A percentile compares a stretch with the other conserved stretches of the same genome.
phyloP scores from a whole-genome alignment of 2,113 vertebrate species.

The Hippolais icterina region DNA sequence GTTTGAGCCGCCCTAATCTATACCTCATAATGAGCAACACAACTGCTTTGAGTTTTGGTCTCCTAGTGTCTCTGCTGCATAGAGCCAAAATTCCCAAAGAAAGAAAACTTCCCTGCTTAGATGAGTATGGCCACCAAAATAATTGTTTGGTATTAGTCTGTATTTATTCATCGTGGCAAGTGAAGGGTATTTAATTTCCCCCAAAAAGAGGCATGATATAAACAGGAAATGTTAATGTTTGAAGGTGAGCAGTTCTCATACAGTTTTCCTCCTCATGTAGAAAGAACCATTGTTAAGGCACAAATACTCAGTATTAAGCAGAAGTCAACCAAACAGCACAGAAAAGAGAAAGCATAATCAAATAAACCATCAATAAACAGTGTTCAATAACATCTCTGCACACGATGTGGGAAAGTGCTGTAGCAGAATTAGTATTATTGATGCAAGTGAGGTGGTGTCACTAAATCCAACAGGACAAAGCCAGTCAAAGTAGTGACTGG shows the following conservation, averaged over 20 bases:
- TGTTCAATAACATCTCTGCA: background rate
- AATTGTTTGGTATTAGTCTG: background rate
- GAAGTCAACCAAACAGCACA: background rate
- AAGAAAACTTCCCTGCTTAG: background rate
- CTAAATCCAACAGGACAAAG: background rate
- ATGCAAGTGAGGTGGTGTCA: background rate
- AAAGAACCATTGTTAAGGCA: background rate
- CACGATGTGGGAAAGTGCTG: background rate
- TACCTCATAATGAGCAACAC: background rate
- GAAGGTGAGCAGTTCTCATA: background rate
- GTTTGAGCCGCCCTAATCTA: background rate
- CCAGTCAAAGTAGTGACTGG: background rate
- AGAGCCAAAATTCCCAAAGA: background rate
- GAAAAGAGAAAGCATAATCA: background rate
- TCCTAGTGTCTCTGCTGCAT: background rate
- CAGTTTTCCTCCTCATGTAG: background rate
- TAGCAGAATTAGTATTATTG: background rate
- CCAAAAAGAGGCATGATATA: background rate
- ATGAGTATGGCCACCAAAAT: background rate
- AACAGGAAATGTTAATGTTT: background rate
- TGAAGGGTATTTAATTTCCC: background rate
- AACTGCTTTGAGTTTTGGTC: background rate
- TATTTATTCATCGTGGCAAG: background rate
- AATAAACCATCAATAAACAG: background rate
- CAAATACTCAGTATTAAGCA: background rate